phyloP scores from a whole-genome alignment of 2,888 invertebrate genomes.

The Podabrus alpinus region DNA sequence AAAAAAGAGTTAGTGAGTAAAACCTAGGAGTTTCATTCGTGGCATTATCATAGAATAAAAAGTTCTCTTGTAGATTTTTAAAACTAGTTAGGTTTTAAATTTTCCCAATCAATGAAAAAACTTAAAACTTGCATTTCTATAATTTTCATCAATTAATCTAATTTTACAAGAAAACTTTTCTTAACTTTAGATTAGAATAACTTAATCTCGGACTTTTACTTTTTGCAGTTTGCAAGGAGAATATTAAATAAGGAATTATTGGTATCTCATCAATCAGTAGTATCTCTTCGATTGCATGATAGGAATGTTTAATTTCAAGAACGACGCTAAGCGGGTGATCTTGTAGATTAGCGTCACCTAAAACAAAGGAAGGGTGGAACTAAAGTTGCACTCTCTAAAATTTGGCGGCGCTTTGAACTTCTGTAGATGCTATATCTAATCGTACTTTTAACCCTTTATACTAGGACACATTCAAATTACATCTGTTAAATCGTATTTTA shows the following conservation, averaged over 20 bases:
- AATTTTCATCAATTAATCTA: not conserved
- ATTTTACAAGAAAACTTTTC: not conserved
- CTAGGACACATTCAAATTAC: conserved; percentile 34
- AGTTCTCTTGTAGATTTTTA: not conserved
- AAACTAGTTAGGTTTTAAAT: not conserved
- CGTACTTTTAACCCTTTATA: conserved; percentile 30
- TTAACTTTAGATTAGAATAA: not conserved
- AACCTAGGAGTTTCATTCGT: too few species aligned
- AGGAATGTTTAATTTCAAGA: conserved; percentile 36
- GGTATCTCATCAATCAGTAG: conserved; percentile 31
- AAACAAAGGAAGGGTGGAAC: conserved; percentile 37
- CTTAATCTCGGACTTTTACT: conserved; percentile 22
- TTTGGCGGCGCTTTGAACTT: conserved; percentile 31
- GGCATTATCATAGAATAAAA: not conserved
- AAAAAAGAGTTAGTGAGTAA: too few species aligned
- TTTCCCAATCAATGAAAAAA: not conserved
- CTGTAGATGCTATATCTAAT: conserved; percentile 24
- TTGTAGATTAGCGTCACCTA: conserved; percentile 35
- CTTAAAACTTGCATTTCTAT: not conserved
- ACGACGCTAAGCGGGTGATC: conserved; percentile 32
- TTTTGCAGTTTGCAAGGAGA: conserved; percentile 14
- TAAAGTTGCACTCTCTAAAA: conserved; percentile 27
- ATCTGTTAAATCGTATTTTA: conserved; percentile 27
- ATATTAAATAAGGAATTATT: conserved; percentile 31
- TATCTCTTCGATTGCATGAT: conserved; percentile 28